These are phyloP conservation scores for Danaus melanippus DNA, from an alignment of 1,140 invertebrate genomes.

Conservation along the genomic window DNA sequence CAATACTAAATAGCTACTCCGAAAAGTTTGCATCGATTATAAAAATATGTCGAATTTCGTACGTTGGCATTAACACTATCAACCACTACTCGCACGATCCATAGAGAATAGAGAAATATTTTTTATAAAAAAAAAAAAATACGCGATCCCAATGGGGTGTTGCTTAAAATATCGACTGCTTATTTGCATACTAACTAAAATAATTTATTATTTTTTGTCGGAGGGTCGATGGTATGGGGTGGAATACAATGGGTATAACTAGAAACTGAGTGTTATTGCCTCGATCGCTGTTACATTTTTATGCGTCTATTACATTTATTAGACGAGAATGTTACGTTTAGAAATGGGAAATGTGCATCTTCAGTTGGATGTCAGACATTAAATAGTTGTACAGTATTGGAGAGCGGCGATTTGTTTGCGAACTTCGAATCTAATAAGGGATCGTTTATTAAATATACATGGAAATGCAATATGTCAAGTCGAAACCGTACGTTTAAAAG, in stretches of 20 bases:
- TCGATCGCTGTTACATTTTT: conserved; percentile 49
- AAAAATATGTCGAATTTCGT: too few relatives aligned
- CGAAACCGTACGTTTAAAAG: conserved; percentile 64
- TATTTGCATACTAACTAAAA: conserved; percentile 72
- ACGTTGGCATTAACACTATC: neutral
- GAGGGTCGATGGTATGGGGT: conserved; percentile 58
- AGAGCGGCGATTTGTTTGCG: neutral
- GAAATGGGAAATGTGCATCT: too few relatives aligned
- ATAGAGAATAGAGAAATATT: conserved; percentile 37
- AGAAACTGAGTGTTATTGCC: conserved; percentile 66
- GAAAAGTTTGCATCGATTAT: conserved; percentile 16
- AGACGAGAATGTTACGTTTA: neutral
- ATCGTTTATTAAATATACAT: conserved; percentile 45
- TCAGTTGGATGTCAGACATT: too few relatives aligned
- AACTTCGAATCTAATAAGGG: conserved; percentile 10
- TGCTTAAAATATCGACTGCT: conserved; percentile 65
- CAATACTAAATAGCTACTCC: conserved; percentile 45
- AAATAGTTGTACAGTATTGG: too few relatives aligned
- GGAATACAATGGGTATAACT: conserved; percentile 57
- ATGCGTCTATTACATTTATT: conserved; percentile 39
- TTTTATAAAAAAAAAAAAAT: conserved; percentile 29
- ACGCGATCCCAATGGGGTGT: conserved; percentile 57
- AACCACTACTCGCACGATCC: conserved; percentile 35
- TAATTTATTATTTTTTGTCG: conserved; percentile 71
- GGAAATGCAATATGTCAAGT: conserved; percentile 62